Evolutionary conservation across 2,797 vertebrate genomes (phyloP).

Genomic region (Sebastes diaconus): DNA sequence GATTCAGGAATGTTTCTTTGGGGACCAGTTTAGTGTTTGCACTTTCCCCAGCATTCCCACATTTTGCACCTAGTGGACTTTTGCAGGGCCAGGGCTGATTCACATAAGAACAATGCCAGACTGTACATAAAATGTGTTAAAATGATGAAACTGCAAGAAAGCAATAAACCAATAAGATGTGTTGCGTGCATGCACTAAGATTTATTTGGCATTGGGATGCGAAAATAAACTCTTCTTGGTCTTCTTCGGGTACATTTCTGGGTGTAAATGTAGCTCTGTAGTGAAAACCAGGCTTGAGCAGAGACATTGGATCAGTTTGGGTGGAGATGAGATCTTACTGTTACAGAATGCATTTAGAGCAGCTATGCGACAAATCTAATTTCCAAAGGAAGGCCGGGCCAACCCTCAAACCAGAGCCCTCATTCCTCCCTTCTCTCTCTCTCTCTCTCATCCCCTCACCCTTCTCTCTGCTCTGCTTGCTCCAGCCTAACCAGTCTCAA

Average conservation of each 20-base stretch:
- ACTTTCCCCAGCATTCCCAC: background rate
- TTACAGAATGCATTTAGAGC: slow-evolving; percentile 30
- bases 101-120: background rate
- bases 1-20: slow-evolving; percentile 21
- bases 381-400: slow-evolving; percentile 60
- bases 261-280: background rate
- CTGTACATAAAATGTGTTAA: background rate
- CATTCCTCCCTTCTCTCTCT: slow-evolving; percentile 40
- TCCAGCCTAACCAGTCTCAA: slow-evolving; percentile 28
- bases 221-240: background rate
- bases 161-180: background rate
- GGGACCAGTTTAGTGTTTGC: background rate
- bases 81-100: too few relatives aligned
- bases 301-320: slow-evolving; percentile 20
- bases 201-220: background rate
- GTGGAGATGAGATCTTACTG: slow-evolving; percentile 49
- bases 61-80: too few relatives aligned
- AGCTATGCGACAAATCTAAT: slow-evolving; percentile 63
- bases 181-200: background rate
- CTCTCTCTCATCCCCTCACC: slow-evolving; percentile 16
- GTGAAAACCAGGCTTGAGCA: slow-evolving; percentile 12
- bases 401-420: slow-evolving; percentile 65
- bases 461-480: slow-evolving; percentile 37
- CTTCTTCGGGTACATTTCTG: background rate
- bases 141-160: background rate